Percentiles rank a stretch among this genome's conserved stretches.
Conservation (phyloP, 2,797 vertebrate genomes). For the Phrynocephalus vlangalii region DNA sequence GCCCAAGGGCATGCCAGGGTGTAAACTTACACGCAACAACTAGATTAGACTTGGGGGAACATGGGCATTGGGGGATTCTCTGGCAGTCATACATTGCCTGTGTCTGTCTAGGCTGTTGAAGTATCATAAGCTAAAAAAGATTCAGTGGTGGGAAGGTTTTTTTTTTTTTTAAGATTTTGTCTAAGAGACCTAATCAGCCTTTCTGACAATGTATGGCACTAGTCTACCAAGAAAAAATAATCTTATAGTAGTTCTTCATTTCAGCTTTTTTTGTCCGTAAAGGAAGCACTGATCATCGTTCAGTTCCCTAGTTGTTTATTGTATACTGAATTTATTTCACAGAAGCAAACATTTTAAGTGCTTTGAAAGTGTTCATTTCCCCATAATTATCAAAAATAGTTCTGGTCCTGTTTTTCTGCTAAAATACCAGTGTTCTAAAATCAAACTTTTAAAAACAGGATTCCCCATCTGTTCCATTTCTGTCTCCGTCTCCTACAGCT, state of each 20-base stretch:
- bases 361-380: constrained; percentile 3
- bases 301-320: background rate
- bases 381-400: constrained; percentile 30
- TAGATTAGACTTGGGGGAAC: background rate
- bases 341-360: background rate
- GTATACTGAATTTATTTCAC: background rate
- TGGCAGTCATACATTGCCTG: background rate
- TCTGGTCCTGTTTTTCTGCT: background rate
- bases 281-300: background rate
- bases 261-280: background rate
- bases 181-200: background rate
- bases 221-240: background rate
- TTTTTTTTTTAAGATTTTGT: background rate
- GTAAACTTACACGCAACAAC: background rate
- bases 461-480: constrained; percentile 18
- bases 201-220: background rate
- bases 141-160: background rate
- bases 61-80: background rate
- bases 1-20: background rate
- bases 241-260: background rate
- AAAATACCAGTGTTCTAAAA: constrained; percentile 5
- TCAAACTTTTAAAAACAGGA: background rate
- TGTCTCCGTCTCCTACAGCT: constrained; percentile 10
- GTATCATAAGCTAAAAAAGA: background rate
- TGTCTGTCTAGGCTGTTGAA: background rate